Conservation (phyloP, 2,113 vertebrate genomes). For the Tautogolabrus adspersus region DNA sequence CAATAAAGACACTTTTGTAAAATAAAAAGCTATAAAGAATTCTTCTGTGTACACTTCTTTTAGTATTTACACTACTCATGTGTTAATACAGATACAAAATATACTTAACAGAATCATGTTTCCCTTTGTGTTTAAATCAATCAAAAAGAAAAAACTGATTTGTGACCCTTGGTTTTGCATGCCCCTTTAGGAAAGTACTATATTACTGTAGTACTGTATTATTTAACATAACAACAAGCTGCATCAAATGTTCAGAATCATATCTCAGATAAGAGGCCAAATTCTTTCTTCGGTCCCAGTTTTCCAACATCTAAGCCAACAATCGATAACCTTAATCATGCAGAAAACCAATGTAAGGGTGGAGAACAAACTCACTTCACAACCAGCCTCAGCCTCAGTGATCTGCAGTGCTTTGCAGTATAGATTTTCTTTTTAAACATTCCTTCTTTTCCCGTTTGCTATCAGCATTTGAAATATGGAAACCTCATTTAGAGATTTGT, state of each 20-base stretch:
- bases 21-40: too few species aligned
- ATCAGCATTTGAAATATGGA: not conserved
- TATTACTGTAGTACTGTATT: too few species aligned
- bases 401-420: not conserved
- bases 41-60: too few species aligned
- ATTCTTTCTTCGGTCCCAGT: not conserved
- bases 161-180: too few species aligned
- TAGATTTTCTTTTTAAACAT: slow-evolving; percentile 6
- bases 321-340: slow-evolving; percentile 19
- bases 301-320: slow-evolving; percentile 5
- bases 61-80: too few species aligned
- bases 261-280: not conserved
- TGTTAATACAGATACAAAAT: too few species aligned
- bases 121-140: too few species aligned
- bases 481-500: not conserved
- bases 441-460: not conserved
- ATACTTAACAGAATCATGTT: too few species aligned
- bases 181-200: too few species aligned
- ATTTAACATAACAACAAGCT: not conserved
- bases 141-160: too few species aligned
- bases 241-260: not conserved
- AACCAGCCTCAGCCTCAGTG: not conserved
- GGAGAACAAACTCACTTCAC: not conserved
- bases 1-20: too few species aligned
- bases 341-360: slow-evolving; percentile 8